Evolutionary conservation across 2,888 invertebrate genomes (phyloP).

Genomic region (Dioctria linearis): DNA sequence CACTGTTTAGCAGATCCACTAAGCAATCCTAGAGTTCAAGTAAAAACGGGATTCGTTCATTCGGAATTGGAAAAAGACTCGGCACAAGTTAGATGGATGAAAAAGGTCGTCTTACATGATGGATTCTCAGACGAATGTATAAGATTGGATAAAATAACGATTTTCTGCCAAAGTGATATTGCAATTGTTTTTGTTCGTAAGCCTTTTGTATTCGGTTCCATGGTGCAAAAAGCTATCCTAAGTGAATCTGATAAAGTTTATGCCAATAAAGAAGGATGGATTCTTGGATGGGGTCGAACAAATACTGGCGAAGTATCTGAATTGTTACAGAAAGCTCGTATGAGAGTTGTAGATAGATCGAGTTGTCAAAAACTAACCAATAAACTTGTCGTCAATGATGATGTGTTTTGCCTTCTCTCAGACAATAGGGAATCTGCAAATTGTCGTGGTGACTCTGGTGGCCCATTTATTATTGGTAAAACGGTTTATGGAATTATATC

Average conservation of each 20-base stretch:
- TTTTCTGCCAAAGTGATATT: background rate
- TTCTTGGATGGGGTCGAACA: conserved; percentile 12
- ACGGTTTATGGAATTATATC: conserved; percentile 3
- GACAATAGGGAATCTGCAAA: background rate
- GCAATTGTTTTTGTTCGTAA: background rate
- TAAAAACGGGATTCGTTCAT: background rate
- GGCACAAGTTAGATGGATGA: background rate
- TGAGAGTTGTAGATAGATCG: background rate
- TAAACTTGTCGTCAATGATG: background rate
- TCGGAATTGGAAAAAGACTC: background rate
- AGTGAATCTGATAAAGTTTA: background rate
- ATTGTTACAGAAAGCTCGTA: conserved; percentile 3
- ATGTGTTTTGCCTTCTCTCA: background rate
- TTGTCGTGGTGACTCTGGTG: conserved; percentile 7
- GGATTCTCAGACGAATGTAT: background rate
- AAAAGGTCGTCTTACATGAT: background rate
- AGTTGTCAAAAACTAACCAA: background rate
- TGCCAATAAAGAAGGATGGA: conserved; percentile 7
- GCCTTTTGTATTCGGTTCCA: background rate
- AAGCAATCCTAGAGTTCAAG: background rate
- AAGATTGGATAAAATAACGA: background rate
- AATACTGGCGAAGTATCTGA: background rate
- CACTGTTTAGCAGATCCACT: conserved; percentile 67
- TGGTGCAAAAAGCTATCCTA: background rate
- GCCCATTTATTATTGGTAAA: conserved; percentile 5